Evolutionary conservation across 2,113 vertebrate genomes (phyloP).

Genomic region (Leuciscus idus): DNA sequence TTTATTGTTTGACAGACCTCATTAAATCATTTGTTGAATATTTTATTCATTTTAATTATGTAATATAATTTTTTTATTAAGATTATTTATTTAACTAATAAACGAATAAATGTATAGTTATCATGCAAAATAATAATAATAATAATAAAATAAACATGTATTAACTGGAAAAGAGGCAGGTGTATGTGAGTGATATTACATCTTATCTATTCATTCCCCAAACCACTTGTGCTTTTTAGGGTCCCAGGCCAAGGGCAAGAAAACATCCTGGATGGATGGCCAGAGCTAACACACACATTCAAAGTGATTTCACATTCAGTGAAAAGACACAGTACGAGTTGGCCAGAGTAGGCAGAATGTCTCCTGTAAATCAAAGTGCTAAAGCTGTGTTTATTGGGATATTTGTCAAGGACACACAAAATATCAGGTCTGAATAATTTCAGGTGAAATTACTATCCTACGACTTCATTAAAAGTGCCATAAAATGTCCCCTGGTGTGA

Average conservation of each 20-base stretch:
- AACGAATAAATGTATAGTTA: too few species aligned
- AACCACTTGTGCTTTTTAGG: neutral
- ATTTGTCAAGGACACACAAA: neutral
- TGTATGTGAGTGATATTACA: neutral
- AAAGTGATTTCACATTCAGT: neutral
- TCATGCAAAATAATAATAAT: too few species aligned
- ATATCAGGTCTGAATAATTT: slow-evolving; percentile 11
- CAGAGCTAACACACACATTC: neutral
- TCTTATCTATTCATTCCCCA: neutral
- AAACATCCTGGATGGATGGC: neutral
- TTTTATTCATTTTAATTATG: too few species aligned
- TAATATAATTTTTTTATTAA: too few species aligned
- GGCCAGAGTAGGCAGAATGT: neutral
- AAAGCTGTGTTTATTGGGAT: neutral
- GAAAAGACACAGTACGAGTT: neutral
- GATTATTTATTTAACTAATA: too few species aligned
- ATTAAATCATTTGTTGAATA: too few species aligned
- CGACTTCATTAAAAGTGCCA: slow-evolving; percentile 44
- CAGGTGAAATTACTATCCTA: neutral
- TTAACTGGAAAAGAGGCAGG: neutral
- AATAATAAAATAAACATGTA: too few species aligned
- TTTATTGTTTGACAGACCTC: too few species aligned
- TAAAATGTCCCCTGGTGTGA: slow-evolving; percentile 53
- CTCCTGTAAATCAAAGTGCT: neutral
- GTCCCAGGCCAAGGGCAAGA: neutral